Conservation (phyloP, 2,113 vertebrate species). For the Plectropomus leopardus region DNA sequence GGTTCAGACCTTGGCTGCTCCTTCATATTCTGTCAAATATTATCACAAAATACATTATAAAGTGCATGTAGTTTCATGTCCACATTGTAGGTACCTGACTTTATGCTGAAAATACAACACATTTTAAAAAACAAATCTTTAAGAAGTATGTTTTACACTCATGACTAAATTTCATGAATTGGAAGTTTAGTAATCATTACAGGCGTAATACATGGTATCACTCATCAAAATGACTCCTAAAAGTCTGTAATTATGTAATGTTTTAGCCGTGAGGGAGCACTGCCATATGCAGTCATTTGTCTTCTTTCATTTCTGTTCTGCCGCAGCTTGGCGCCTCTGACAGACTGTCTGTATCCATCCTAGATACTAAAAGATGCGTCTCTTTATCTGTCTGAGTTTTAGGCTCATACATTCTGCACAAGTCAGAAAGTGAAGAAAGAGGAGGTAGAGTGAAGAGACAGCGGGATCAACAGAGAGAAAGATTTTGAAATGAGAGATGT, state of each 20-base stretch:
- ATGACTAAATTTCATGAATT: neutral
- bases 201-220: neutral
- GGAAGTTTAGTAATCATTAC: conserved; percentile 2
- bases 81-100: too few relatives aligned
- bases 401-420: conserved; percentile 13
- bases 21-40: neutral
- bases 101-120: too few relatives aligned
- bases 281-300: conserved; percentile 33
- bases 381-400: conserved; percentile 34
- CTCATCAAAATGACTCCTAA: conserved; percentile 2
- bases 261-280: conserved; percentile 20
- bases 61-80: neutral
- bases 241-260: conserved; percentile 14
- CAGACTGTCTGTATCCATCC: conserved; percentile 25
- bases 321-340: neutral
- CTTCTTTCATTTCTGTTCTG: conserved; percentile 35
- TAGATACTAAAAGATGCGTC: neutral
- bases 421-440: conserved; percentile 18
- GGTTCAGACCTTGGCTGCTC: neutral
- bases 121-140: too few relatives aligned
- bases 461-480: conserved; percentile 4
- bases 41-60: too few relatives aligned
- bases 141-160: neutral
- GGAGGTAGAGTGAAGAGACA: conserved; percentile 26
- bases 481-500: conserved; percentile 11